A percentile compares a stretch with the other conserved stretches of the same genome.
These are phyloP conservation scores for Ceratoteleas bidentatus DNA, from an alignment of 1,140 invertebrate genomes.

Conservation along the genomic window DNA sequence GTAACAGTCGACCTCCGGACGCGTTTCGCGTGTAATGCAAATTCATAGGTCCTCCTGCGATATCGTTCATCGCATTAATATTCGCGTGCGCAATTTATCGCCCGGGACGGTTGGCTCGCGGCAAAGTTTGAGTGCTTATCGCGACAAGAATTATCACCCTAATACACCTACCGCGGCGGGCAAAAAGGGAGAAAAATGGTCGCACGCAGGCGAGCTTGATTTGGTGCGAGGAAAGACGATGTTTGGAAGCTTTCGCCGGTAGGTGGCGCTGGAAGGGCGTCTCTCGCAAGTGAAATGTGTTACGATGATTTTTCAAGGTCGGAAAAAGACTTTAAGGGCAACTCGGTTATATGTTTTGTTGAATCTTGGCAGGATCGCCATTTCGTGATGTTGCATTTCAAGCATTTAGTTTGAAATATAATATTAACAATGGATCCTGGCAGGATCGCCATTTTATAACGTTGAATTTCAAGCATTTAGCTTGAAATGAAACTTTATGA, in stretches of 20 bases:
- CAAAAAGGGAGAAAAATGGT: conserved; percentile 42
- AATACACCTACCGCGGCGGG: conserved; percentile 36
- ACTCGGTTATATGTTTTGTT: too few relatives aligned
- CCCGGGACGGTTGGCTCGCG: conserved; percentile 44
- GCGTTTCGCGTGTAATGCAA: conserved; percentile 54
- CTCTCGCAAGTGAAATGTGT: too few relatives aligned
- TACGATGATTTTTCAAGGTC: too few relatives aligned
- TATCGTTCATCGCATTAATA: conserved; percentile 63
- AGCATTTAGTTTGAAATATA: too few relatives aligned
- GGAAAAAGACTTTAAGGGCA: too few relatives aligned
- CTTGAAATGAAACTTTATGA: too few relatives aligned
- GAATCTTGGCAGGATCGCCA: too few relatives aligned
- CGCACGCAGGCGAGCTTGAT: conserved; percentile 21
- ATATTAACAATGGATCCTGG: too few relatives aligned
- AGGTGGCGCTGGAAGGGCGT: too few relatives aligned
- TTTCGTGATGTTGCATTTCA: too few relatives aligned
- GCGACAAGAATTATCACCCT: conserved; percentile 61
- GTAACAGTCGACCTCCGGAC: conserved; percentile 47
- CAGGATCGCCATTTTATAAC: too few relatives aligned
- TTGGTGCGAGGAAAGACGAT: conserved; percentile 8
- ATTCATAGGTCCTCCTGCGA: conserved; percentile 49
- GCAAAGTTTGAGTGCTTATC: conserved; percentile 62
- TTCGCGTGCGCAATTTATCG: conserved; percentile 58
- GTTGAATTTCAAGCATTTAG: too few relatives aligned
- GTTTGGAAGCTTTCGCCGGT: background rate